phyloP scores from a whole-genome alignment of 2,888 invertebrate genomes.

The Clanis bilineata region DNA sequence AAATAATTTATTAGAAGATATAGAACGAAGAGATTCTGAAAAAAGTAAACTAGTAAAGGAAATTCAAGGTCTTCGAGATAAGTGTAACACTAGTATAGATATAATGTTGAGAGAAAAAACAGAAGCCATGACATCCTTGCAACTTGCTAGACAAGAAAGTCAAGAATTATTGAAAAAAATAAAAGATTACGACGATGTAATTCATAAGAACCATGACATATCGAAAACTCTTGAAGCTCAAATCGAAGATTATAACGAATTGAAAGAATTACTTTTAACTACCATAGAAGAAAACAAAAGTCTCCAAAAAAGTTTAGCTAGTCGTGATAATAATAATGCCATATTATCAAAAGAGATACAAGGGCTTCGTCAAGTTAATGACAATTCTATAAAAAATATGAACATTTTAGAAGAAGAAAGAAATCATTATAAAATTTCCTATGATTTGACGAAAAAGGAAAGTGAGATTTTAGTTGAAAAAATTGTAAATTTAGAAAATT shows the following conservation, averaged over 20 bases:
- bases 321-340: slow-evolving; percentile 39
- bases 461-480: slow-evolving; percentile 49
- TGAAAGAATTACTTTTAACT: slow-evolving; percentile 35
- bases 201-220: slow-evolving; percentile 39
- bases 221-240: slow-evolving; percentile 36
- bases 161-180: slow-evolving; percentile 54
- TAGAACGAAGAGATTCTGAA: slow-evolving; percentile 47
- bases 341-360: slow-evolving; percentile 51
- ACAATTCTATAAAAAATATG: slow-evolving; percentile 38
- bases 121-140: slow-evolving; percentile 43
- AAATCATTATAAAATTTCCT: slow-evolving; percentile 40
- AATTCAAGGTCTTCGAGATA: slow-evolving; percentile 44
- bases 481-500: slow-evolving; percentile 40
- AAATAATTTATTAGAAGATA: slow-evolving; percentile 44
- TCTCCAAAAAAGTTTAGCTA: slow-evolving; percentile 36
- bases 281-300: slow-evolving; percentile 42
- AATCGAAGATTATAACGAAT: slow-evolving; percentile 36
- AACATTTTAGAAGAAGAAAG: slow-evolving; percentile 49
- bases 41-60: slow-evolving; percentile 43
- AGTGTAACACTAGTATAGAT: slow-evolving; percentile 41
- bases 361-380: slow-evolving; percentile 48
- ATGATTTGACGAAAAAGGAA: slow-evolving; percentile 51
- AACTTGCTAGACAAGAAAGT: slow-evolving; percentile 58
- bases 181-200: slow-evolving; percentile 44
- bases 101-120: slow-evolving; percentile 52